These are phyloP conservation scores for Pardalotus punctatus DNA, from an alignment of 2,113 vertebrate genomes.

Conservation along the genomic window DNA sequence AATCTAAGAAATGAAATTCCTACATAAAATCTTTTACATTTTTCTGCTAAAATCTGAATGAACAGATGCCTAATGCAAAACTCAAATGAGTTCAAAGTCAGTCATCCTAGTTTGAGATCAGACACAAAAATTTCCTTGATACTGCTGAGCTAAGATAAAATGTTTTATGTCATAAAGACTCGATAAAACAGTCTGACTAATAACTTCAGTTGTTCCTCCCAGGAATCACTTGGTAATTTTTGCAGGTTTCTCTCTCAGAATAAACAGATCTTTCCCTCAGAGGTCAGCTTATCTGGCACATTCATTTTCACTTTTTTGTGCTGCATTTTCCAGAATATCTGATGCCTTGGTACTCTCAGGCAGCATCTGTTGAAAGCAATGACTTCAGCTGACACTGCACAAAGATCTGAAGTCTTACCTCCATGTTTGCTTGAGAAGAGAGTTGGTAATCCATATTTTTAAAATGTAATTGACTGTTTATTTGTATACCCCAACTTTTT, in stretches of 20 bases:
- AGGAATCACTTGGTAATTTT: background rate
- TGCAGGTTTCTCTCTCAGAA: background rate
- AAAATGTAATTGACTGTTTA: background rate
- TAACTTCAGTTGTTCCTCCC: background rate
- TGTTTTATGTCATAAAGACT: background rate
- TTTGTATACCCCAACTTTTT: background rate
- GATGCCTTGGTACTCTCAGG: background rate
- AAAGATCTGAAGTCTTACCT: background rate
- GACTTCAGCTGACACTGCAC: background rate
- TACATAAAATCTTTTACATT: background rate
- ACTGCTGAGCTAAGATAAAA: background rate
- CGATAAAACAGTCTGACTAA: background rate
- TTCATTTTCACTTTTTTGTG: background rate
- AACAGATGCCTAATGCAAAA: background rate
- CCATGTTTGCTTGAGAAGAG: background rate
- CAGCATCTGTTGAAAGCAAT: background rate
- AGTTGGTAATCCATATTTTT: background rate
- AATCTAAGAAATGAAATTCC: background rate
- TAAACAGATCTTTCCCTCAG: background rate
- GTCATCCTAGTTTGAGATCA: background rate
- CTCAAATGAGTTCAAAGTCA: background rate
- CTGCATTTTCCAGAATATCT: background rate
- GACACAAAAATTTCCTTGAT: background rate
- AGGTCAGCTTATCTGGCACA: background rate
- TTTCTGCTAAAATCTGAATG: background rate